phyloP scores from a whole-genome alignment of 2,113 vertebrate species.

The Hoplias malabaricus region DNA sequence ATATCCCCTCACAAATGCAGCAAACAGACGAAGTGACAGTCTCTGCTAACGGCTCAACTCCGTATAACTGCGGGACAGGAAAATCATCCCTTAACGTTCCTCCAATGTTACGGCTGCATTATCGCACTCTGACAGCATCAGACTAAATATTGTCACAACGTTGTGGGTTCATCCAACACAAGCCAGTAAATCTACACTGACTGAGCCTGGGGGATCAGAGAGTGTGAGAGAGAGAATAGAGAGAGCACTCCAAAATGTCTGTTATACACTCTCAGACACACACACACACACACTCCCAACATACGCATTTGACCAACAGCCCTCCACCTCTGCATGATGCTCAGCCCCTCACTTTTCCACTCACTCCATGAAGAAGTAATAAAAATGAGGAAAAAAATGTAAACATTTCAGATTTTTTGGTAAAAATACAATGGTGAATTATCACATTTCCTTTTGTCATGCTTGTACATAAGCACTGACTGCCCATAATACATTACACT shows the following conservation, averaged over 20 bases:
- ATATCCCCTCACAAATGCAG: not conserved
- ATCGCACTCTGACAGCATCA: constrained; percentile 63
- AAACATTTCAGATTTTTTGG: not conserved
- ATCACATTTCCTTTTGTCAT: constrained; percentile 31
- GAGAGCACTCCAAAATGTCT: constrained; percentile 61
- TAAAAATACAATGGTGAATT: constrained; percentile 13
- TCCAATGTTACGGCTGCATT: constrained; percentile 47
- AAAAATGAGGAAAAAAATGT: not conserved
- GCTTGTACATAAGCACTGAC: not conserved
- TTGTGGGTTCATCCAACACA: constrained; percentile 59
- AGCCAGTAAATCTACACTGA: constrained; percentile 57
- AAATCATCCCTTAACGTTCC: constrained; percentile 44
- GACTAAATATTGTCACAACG: constrained; percentile 57
- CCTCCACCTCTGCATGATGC: constrained; percentile 5
- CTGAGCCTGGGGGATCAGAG: constrained; percentile 64
- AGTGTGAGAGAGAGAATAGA: constrained; percentile 8
- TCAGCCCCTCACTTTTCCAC: not conserved
- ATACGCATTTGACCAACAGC: constrained; percentile 50
- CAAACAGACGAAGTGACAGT: constrained; percentile 26
- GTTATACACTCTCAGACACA: constrained; percentile 38
- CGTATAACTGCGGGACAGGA: constrained; percentile 31
- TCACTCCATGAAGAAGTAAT: not conserved
- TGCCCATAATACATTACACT: constrained; percentile 38
- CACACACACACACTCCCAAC: constrained; percentile 18
- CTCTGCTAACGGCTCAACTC: constrained; percentile 20